These are phyloP conservation scores for Onychostoma macrolepis DNA, from an alignment of 2,113 vertebrate genomes.

Conservation along the genomic window DNA sequence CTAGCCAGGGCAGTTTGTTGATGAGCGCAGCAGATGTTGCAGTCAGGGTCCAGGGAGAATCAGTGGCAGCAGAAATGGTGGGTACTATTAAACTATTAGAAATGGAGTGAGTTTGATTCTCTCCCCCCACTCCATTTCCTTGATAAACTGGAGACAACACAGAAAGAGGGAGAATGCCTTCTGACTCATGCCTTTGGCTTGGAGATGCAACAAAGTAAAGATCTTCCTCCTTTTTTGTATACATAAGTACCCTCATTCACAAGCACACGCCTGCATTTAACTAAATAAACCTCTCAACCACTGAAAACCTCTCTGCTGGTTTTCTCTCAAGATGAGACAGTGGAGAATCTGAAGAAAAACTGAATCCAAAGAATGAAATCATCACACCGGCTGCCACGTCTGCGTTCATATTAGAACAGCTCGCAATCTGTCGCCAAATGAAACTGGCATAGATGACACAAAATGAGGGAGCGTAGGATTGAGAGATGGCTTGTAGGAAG, in stretches of 20 bases:
- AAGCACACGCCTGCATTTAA: not conserved
- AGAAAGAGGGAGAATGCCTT: not conserved
- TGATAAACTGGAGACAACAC: slow-evolving; percentile 6
- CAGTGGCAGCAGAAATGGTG: slow-evolving; percentile 10
- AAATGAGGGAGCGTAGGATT: not conserved
- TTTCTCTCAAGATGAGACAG: not conserved
- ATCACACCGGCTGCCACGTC: slow-evolving; percentile 57
- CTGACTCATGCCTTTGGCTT: slow-evolving; percentile 20
- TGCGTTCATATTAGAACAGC: slow-evolving; percentile 50
- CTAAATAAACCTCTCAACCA: slow-evolving; percentile 4
- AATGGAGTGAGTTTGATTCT: not conserved
- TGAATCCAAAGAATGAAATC: slow-evolving; percentile 57
- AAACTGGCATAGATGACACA: slow-evolving; percentile 35
- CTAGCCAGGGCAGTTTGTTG: not conserved
- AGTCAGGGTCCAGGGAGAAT: slow-evolving; percentile 19
- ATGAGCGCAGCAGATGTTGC: slow-evolving; percentile 34
- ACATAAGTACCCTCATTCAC: not conserved
- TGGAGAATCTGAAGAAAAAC: slow-evolving; percentile 40
- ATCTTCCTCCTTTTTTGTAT: not conserved
- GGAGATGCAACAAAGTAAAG: not conserved
- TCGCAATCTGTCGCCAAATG: slow-evolving; percentile 51
- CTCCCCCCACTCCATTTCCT: not conserved
- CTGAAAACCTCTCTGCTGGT: not conserved
- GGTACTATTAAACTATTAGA: slow-evolving; percentile 11
- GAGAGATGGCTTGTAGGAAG: slow-evolving; percentile 3